These are phyloP conservation scores for Hemibagrus wyckioides DNA, from an alignment of 2,113 vertebrate species.

Conservation along the genomic window DNA sequence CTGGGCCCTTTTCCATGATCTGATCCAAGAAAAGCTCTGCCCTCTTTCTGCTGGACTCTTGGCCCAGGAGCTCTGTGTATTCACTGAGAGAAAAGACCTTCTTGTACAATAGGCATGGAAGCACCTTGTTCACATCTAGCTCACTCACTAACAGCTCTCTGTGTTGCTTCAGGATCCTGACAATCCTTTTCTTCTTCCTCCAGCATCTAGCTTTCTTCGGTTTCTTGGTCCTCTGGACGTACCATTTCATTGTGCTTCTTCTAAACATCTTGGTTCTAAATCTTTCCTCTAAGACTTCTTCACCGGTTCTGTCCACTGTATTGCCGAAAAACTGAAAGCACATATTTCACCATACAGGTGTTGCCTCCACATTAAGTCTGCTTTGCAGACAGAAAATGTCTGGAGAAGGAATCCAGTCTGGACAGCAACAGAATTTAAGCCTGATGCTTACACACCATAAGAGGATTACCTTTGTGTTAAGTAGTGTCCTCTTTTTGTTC, in stretches of 20 bases:
- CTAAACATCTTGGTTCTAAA: constrained; percentile 77
- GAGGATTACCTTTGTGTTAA: constrained; percentile 85
- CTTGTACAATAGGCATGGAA: constrained; percentile 82
- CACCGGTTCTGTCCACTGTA: constrained; percentile 56
- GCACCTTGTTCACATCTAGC: constrained; percentile 79
- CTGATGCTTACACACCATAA: constrained; percentile 78
- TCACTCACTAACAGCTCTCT: constrained; percentile 78
- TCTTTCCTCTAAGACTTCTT: constrained; percentile 59
- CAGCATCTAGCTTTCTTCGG: constrained; percentile 68
- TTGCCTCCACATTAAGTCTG: constrained; percentile 33
- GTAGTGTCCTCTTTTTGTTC: constrained; percentile 65
- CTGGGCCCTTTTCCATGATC: constrained; percentile 81
- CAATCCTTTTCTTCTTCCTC: constrained; percentile 71
- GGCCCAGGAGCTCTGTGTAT: constrained; percentile 82
- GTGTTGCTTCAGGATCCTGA: constrained; percentile 75
- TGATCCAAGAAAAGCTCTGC: constrained; percentile 81
- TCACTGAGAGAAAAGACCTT: constrained; percentile 86
- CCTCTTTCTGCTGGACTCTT: constrained; percentile 70
- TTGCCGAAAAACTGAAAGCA: constrained; percentile 64
- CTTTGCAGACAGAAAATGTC: constrained; percentile 72
- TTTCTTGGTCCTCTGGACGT: constrained; percentile 74
- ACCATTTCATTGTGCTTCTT: constrained; percentile 76
- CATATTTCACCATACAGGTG: constrained; percentile 67
- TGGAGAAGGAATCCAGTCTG: constrained; percentile 78
- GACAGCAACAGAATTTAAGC: constrained; percentile 74